phyloP scores from a whole-genome alignment of 2,888 invertebrate genomes.

The Timandra comae region DNA sequence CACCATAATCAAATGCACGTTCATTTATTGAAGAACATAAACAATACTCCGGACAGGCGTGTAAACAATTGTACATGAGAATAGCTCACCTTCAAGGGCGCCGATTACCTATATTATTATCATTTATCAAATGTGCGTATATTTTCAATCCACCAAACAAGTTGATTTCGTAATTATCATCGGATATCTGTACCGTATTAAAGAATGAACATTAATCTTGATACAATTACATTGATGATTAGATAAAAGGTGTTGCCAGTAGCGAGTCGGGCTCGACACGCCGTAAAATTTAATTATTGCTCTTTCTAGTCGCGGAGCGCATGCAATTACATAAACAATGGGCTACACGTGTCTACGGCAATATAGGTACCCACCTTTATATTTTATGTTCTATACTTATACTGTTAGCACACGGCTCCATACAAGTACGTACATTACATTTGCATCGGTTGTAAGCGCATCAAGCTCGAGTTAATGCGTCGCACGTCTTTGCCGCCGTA shows the following conservation, averaged over 20 bases:
- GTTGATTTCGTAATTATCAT: conserved; percentile 22
- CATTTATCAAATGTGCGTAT: conserved; percentile 19
- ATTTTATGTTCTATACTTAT: conserved; percentile 1
- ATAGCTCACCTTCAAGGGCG: conserved; percentile 32
- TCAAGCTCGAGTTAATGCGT: conserved; percentile 23
- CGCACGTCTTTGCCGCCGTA: conserved; percentile 27
- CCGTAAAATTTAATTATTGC: conserved; percentile 19
- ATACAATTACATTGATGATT: conserved; percentile 22
- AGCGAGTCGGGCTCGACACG: conserved; percentile 20
- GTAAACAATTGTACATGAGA: conserved; percentile 14
- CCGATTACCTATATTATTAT: conserved; percentile 25
- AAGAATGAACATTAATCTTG: conserved; percentile 15
- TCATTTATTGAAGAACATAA: too few relatives aligned
- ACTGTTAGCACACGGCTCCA: too few relatives aligned
- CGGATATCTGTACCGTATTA: conserved; percentile 7
- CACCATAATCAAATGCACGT: too few relatives aligned
- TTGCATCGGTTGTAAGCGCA: conserved; percentile 11
- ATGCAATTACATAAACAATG: conserved; percentile 29
- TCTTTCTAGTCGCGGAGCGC: conserved; percentile 14
- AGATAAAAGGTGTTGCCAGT: conserved; percentile 27
- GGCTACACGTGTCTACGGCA: conserved; percentile 27
- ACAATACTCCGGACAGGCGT: too few relatives aligned
- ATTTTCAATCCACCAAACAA: conserved; percentile 14
- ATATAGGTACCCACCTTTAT: conserved; percentile 4
- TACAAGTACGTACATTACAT: conserved; percentile 11